Conservation (phyloP, 2,797 vertebrate genomes). For the Remorina albescens region DNA sequence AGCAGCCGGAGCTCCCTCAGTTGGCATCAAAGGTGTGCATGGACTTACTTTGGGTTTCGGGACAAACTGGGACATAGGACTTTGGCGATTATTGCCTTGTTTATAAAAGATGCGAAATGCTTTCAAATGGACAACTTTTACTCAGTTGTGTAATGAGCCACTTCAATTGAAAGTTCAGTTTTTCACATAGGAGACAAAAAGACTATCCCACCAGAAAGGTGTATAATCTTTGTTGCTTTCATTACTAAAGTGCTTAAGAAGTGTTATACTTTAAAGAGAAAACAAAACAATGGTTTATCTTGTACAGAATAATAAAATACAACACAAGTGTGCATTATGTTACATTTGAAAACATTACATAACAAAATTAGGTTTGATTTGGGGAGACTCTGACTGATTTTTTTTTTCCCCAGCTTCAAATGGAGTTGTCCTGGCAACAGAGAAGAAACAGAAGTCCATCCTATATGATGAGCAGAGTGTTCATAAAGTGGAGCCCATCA, state of each 20-base stretch:
- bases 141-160: neutral
- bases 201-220: neutral
- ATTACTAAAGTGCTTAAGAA: neutral
- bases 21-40: conserved; percentile 93
- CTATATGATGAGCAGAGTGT: conserved; percentile 98
- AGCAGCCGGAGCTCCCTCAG: conserved; percentile 97
- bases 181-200: neutral
- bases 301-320: too few relatives aligned
- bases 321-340: too few relatives aligned
- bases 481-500: conserved; percentile 99
- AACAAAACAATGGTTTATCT: too few relatives aligned
- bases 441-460: conserved; percentile 99
- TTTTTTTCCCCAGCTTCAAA: conserved; percentile 91
- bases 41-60: neutral
- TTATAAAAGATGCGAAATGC: too few relatives aligned
- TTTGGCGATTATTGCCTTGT: neutral
- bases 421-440: conserved; percentile 97
- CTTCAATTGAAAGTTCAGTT: neutral
- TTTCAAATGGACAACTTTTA: neutral
- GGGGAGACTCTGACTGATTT: neutral
- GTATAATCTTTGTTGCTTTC: neutral
- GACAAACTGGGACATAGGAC: accelerated
- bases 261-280: too few relatives aligned
- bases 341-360: too few relatives aligned
- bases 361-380: neutral